Conservation (phyloP, 1,140 invertebrate species). For the Zaprionus camerounensis region DNA sequence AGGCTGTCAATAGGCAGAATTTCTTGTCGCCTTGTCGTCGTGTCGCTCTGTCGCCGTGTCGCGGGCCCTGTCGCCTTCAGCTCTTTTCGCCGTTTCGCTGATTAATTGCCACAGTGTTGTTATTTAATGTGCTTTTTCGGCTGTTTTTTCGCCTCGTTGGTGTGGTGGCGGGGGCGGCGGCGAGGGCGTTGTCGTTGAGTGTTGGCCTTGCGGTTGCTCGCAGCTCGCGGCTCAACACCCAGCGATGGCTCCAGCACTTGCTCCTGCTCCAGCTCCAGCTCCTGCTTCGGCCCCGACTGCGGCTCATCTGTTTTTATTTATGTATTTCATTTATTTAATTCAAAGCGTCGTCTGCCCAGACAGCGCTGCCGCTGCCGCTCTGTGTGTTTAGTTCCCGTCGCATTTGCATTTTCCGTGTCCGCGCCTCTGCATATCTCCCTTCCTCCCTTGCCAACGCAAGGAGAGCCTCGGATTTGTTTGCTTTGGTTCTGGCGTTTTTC, state of each 20-base stretch:
- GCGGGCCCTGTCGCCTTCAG: conserved; percentile 37
- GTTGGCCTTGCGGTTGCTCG: conserved; percentile 33
- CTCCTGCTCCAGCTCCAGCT: not conserved
- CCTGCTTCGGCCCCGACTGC: conserved; percentile 17
- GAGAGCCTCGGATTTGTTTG: conserved; percentile 20
- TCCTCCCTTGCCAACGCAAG: not conserved
- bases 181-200: not conserved
- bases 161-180: not conserved
- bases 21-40: not conserved
- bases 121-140: conserved; percentile 50
- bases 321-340: conserved; percentile 82
- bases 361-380: not conserved
- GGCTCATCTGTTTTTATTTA: conserved; percentile 73
- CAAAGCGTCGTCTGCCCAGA: conserved; percentile 53
- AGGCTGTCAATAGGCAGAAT: conserved; percentile 10
- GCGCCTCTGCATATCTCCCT: not conserved
- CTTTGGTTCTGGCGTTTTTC: conserved; percentile 64
- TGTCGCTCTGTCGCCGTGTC: conserved; percentile 15
- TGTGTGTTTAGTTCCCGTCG: conserved; percentile 35
- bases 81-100: conserved; percentile 65
- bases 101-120: conserved; percentile 64
- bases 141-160: conserved; percentile 14
- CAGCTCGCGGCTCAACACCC: conserved; percentile 11
- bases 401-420: conserved; percentile 35
- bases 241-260: not conserved